phyloP scores from a whole-genome alignment of 2,113 vertebrate species.

The Daphoenositta chrysoptera region DNA sequence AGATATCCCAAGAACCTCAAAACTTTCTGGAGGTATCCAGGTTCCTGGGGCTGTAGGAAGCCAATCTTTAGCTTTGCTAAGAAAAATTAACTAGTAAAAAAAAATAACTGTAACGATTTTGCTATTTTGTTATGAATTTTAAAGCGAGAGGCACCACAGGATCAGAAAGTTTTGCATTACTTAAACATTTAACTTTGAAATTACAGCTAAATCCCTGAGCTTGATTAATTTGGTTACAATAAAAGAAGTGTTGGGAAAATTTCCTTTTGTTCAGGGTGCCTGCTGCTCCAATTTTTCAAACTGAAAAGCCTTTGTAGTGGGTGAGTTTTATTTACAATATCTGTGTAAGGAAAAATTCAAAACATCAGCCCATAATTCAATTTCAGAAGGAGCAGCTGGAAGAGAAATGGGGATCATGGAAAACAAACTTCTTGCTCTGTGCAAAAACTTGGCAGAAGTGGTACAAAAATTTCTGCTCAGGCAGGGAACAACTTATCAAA shows the following conservation, averaged over 20 bases:
- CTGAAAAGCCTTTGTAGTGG: neutral
- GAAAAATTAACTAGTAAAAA: neutral
- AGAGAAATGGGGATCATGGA: neutral
- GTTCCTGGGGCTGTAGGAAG: neutral
- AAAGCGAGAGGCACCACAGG: neutral
- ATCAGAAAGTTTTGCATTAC: neutral
- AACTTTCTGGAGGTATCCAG: neutral
- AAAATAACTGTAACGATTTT: neutral
- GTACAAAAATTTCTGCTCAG: neutral
- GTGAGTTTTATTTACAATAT: neutral
- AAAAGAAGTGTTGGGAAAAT: neutral
- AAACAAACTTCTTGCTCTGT: conserved; percentile 15
- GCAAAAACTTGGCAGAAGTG: neutral
- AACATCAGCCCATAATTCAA: conserved; percentile 28
- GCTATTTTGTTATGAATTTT: neutral
- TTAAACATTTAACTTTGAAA: neutral
- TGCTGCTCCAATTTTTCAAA: neutral
- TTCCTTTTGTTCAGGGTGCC: neutral
- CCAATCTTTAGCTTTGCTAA: neutral
- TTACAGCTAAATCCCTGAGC: neutral
- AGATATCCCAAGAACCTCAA: neutral
- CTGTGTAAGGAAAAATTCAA: conserved; percentile 23
- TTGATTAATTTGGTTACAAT: neutral
- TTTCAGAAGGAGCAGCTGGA: conserved; percentile 24
- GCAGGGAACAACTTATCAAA: neutral